phyloP scores from a whole-genome alignment of 2,113 vertebrate genomes.

The Eretmochelys imbricata region DNA sequence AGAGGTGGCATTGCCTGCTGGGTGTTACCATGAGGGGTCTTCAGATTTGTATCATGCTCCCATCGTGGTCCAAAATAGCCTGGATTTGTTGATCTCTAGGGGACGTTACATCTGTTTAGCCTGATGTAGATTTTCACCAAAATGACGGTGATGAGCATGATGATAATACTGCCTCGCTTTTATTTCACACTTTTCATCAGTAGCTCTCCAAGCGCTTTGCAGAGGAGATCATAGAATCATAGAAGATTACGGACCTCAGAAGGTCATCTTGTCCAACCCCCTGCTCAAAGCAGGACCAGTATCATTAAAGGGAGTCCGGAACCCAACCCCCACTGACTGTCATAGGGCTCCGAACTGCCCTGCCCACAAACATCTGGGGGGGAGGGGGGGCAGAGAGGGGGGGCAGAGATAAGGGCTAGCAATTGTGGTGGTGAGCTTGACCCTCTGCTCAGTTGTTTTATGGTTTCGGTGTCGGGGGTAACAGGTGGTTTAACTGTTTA shows the following conservation, averaged over 20 bases:
- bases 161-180: background rate
- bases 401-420: background rate
- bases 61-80: background rate
- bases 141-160: background rate
- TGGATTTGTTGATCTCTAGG: background rate
- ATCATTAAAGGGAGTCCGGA: background rate
- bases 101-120: background rate
- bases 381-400: background rate
- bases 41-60: background rate
- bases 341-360: background rate
- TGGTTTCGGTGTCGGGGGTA: background rate
- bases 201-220: background rate
- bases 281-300: no score
- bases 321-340: background rate
- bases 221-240: background rate
- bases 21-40: background rate
- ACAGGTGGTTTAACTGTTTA: background rate
- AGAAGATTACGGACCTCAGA: no score
- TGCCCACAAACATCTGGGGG: background rate
- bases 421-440: background rate
- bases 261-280: no score
- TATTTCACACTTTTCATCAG: background rate
- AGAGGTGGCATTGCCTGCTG: background rate
- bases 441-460: background rate
- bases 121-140: background rate